phyloP scores from a whole-genome alignment of 1,140 invertebrate species.

The Cryptotermes secundus region DNA sequence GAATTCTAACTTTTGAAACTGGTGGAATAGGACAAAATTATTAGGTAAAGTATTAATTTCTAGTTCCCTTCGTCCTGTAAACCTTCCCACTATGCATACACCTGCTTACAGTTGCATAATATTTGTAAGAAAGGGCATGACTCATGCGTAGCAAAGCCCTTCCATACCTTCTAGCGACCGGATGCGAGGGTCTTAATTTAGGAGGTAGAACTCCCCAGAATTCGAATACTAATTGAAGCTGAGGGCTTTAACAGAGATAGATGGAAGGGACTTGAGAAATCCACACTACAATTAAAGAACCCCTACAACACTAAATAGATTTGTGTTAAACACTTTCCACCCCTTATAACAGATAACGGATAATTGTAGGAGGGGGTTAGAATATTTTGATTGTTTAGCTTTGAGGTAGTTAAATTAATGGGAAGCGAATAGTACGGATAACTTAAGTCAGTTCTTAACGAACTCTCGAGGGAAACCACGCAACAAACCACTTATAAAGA shows the following conservation, averaged over 20 bases:
- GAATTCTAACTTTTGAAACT: too few species aligned
- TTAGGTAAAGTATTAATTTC: too few species aligned
- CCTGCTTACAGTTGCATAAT: too few species aligned
- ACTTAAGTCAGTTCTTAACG: neutral
- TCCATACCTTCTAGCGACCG: too few species aligned
- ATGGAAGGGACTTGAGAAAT: neutral
- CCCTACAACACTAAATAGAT: neutral
- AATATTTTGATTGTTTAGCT: constrained; percentile 14
- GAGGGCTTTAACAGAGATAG: neutral
- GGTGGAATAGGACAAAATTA: too few species aligned
- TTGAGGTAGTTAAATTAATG: neutral
- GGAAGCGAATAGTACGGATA: neutral
- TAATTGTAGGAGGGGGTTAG: neutral
- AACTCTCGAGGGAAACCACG: neutral
- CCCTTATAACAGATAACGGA: neutral
- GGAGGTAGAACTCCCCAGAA: too few species aligned
- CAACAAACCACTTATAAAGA: neutral
- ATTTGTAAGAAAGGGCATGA: too few species aligned
- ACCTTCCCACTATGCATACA: too few species aligned
- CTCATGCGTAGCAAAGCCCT: too few species aligned
- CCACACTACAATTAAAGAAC: neutral
- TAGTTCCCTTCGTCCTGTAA: too few species aligned
- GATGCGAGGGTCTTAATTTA: too few species aligned
- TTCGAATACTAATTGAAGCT: neutral
- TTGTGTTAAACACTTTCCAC: neutral